phyloP scores from a whole-genome alignment of 2,888 invertebrate genomes.

The Scaptomyza caliginosa region DNA sequence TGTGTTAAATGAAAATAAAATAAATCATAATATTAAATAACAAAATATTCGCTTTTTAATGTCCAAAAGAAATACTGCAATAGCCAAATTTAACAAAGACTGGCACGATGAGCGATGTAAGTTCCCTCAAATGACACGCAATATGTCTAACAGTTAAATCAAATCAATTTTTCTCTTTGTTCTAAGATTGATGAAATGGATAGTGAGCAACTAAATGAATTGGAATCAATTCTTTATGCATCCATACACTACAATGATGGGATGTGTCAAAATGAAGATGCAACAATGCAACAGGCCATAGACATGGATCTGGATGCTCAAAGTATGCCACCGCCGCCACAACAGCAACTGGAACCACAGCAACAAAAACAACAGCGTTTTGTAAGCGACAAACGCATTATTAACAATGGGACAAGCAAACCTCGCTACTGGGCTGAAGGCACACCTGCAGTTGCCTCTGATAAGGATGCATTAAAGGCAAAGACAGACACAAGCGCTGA shows the following conservation, averaged over 20 bases:
- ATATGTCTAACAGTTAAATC: neutral
- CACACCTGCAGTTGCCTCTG: slow-evolving; percentile 4
- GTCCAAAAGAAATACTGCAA: slow-evolving; percentile 23
- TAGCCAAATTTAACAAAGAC: slow-evolving; percentile 30
- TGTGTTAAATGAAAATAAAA: slow-evolving; percentile 37
- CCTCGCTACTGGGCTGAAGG: slow-evolving; percentile 57
- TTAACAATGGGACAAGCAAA: slow-evolving; percentile 64
- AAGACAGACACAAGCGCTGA: slow-evolving; percentile 8
- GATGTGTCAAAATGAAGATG: too few species aligned
- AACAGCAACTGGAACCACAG: slow-evolving; percentile 18
- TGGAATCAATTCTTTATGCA: slow-evolving; percentile 82
- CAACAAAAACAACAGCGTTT: slow-evolving; percentile 37
- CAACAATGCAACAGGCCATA: slow-evolving; percentile 2
- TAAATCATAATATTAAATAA: slow-evolving; percentile 28
- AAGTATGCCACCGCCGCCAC: slow-evolving; percentile 45
- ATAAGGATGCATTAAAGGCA: neutral
- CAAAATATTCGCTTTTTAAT: slow-evolving; percentile 30
- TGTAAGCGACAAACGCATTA: slow-evolving; percentile 64
- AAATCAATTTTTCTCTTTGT: slow-evolving; percentile 9
- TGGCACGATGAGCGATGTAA: slow-evolving; percentile 78
- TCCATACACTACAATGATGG: slow-evolving; percentile 82
- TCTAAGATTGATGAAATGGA: slow-evolving; percentile 64
- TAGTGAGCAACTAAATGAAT: slow-evolving; percentile 78
- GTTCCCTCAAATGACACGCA: slow-evolving; percentile 6
- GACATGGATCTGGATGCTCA: slow-evolving; percentile 13